Evolutionary conservation across 1,140 invertebrate genomes (phyloP).

Genomic region (Campoletis sonorensis): DNA sequence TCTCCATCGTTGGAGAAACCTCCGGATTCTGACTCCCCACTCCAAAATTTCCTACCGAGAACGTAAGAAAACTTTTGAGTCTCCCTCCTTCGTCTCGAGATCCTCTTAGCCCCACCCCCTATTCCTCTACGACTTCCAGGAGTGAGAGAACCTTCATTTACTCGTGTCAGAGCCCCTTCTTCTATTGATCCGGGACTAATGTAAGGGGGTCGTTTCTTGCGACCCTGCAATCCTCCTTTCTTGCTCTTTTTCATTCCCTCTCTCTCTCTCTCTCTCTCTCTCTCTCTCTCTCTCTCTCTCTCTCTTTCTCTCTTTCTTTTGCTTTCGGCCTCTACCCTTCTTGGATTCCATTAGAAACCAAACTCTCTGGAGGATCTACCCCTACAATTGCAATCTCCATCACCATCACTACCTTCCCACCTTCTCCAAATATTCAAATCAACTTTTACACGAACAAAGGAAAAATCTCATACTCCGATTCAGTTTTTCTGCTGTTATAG

Average conservation of each 20-base stretch:
- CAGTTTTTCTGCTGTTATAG: not conserved
- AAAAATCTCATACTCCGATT: not conserved
- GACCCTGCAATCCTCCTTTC: constrained; percentile 54
- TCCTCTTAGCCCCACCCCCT: constrained; percentile 54
- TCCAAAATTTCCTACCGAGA: constrained; percentile 57
- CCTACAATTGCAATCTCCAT: not conserved
- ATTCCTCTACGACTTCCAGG: not conserved
- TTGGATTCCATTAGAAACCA: constrained; percentile 14
- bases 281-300: not conserved
- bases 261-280: no score
- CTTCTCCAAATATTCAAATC: not conserved
- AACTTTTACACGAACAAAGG: not conserved
- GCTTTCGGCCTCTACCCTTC: not conserved
- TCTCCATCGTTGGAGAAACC: constrained; percentile 44
- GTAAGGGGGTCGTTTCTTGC: constrained; percentile 70
- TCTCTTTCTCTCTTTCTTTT: not conserved
- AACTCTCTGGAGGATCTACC: constrained; percentile 14
- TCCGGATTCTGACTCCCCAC: constrained; percentile 40
- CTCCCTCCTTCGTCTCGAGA: constrained; percentile 54
- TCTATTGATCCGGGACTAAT: constrained; percentile 72
- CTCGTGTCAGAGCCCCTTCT: constrained; percentile 54
- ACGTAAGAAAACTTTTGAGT: constrained; percentile 75
- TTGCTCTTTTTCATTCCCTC: not conserved
- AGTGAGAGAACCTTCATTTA: constrained; percentile 2
- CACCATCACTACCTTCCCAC: not conserved